Base-by-base conservation (phyloP, 2,888 invertebrate genomes). In the Chironomus riparius region DNA sequence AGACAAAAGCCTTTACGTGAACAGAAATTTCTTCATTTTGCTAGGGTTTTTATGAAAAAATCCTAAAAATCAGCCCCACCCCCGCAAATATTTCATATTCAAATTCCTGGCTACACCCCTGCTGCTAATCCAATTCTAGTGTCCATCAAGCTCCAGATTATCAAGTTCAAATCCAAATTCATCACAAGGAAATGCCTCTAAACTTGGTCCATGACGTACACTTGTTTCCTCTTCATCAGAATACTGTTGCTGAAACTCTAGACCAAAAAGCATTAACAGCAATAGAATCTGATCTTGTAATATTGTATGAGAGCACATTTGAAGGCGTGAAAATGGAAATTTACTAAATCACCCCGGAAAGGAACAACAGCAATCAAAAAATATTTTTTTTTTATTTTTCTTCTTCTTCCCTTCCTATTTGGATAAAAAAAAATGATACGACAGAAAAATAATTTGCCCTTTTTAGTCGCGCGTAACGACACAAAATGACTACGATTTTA, bases 311-410 rank as follows among this genome's bases (percentile, higher is more conserved):
- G 22, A 72, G 38, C n/a, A 72, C 28, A 48, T 21, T 74, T 65
- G 21, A 15, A 74, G 74, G 74, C 74, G 74, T 74, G 74, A 74
- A 74, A 74, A 74, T 68, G 24, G 65, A 74, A 74, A 74, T 74
- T 15, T 38, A 38, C 38, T 62, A 62, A 61, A 48, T n/a, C 56
- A 22, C 21, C 47, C 28, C 6, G 48, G 15, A 22, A 13, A 47
- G 18, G 13, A 61, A 72, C 72, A 62, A 38, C 72, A 38, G 62
- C 72, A 72, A 72, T 62, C 38, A 38, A 38, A 38, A 38, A 38
- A n/a, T n/a, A n/a, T n/a, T n/a, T n/a, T n/a, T 38, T 38, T 38
- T 7, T 38, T 38, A 1, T 38, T 50, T 21, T 50, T 70, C 48
- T 28, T 24, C 21, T 50, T 18, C 56, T 70, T n/a, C n/a, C 50